A percentile compares a stretch with the other conserved stretches of the same genome.
These are phyloP conservation scores for Epinotia brunnichana DNA, from an alignment of 2,888 invertebrate species.

Conservation along the genomic window DNA sequence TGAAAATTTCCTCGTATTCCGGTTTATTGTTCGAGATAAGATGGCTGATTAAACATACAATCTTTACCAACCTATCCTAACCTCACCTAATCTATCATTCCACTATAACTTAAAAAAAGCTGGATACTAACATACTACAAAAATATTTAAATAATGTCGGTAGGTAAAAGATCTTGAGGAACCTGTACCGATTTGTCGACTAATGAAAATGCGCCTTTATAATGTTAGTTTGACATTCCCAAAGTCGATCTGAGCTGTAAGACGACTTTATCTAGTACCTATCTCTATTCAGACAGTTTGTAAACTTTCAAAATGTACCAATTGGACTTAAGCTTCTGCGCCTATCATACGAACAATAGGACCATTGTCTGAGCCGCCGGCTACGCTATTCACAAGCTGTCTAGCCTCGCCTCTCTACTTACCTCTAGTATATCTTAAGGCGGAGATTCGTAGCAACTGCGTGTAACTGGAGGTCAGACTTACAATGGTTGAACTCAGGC, in stretches of 20 bases:
- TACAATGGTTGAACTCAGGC: background rate
- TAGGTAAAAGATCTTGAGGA: too few species aligned
- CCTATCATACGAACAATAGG: slow-evolving; percentile 63
- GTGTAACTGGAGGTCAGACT: too few species aligned
- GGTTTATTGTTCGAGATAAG: slow-evolving; percentile 9
- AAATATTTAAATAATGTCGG: too few species aligned
- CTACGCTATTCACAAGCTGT: background rate
- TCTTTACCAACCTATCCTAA: background rate
- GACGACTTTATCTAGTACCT: slow-evolving; percentile 66
- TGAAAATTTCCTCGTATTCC: slow-evolving; percentile 15
- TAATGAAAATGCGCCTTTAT: background rate
- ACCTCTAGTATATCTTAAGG: background rate
- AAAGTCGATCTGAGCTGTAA: slow-evolving; percentile 60
- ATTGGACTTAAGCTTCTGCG: slow-evolving; percentile 60
- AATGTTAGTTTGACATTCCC: background rate
- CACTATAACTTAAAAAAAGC: background rate
- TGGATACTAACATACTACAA: too few species aligned
- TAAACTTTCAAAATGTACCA: slow-evolving; percentile 66
- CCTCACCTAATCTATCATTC: background rate
- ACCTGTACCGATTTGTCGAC: too few species aligned
- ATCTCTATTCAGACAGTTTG: slow-evolving; percentile 70
- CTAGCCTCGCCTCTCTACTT: background rate
- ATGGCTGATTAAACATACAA: slow-evolving; percentile 7
- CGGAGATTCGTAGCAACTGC: background rate
- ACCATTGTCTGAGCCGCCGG: slow-evolving; percentile 56